These are phyloP conservation scores for Drosophila setosimentum DNA, from an alignment of 2,888 invertebrate species.

Conservation along the genomic window DNA sequence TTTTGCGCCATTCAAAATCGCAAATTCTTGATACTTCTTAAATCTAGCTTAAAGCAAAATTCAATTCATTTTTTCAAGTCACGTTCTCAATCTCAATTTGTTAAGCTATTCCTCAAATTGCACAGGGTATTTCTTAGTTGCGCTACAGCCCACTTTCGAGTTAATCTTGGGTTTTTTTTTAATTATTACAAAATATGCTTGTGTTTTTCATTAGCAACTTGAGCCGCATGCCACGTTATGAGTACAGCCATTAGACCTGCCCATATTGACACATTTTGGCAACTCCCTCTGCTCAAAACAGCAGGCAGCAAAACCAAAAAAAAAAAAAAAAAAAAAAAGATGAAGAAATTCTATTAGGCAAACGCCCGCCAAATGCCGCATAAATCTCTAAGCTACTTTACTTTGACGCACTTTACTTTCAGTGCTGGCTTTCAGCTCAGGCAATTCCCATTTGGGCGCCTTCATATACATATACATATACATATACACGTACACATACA, in stretches of 20 bases:
- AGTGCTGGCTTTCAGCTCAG: conserved; percentile 31
- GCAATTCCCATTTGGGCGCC: conserved; percentile 45
- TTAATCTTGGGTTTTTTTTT: conserved; percentile 5
- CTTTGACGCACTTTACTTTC: conserved; percentile 57
- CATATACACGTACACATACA: background rate
- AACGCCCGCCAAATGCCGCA: conserved; percentile 62
- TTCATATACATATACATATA: background rate
- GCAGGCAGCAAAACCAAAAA: conserved; percentile 7
- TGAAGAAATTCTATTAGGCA: conserved; percentile 61
- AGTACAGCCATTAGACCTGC: conserved; percentile 37
- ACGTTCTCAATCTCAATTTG: background rate
- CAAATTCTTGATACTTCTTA: background rate
- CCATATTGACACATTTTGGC: conserved; percentile 59
- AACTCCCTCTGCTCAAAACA: background rate
- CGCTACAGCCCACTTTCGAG: background rate
- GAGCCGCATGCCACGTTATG: conserved; percentile 20
- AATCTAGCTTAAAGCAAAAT: background rate
- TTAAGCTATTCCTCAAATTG: background rate
- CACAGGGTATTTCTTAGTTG: background rate
- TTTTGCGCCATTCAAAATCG: background rate
- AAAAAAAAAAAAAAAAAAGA: background rate
- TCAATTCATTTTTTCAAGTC: background rate
- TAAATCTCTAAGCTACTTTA: conserved; percentile 79
- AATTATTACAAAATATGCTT: conserved; percentile 21
- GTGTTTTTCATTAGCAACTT: conserved; percentile 30